phyloP scores from a whole-genome alignment of 2,113 vertebrate species.

The Anas platyrhynchos region DNA sequence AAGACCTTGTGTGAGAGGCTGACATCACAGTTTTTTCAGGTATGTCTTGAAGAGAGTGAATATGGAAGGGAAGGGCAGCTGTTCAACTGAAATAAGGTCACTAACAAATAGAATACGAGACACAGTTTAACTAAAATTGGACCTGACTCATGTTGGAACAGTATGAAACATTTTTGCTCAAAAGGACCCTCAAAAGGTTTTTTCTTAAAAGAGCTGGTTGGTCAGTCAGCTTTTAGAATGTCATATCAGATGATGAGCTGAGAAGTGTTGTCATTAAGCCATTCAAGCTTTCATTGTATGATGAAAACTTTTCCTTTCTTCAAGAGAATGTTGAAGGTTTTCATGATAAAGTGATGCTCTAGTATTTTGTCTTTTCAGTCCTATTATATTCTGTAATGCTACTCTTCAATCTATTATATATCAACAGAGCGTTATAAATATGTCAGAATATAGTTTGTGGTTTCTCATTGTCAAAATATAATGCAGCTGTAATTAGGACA shows the following conservation, averaged over 20 bases:
- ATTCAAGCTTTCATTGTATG: conserved; percentile 21
- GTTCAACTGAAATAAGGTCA: conserved; percentile 64
- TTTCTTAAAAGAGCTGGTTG: background rate
- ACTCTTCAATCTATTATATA: background rate
- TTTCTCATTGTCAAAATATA: conserved; percentile 17
- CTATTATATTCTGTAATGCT: background rate
- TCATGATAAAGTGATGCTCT: background rate
- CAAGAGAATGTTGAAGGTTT: background rate
- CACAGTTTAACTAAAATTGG: conserved; percentile 49
- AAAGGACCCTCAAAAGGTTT: conserved; percentile 17
- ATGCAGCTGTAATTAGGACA: conserved; percentile 4
- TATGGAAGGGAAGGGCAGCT: conserved; percentile 45
- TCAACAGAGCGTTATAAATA: background rate
- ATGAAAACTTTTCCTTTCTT: background rate
- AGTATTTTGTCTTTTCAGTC: conserved; percentile 2
- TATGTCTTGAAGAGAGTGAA: conserved; percentile 36
- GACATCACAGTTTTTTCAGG: conserved; percentile 44
- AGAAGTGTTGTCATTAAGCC: conserved; percentile 15
- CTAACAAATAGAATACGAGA: conserved; percentile 32
- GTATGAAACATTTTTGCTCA: conserved; percentile 34
- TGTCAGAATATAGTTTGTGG: background rate
- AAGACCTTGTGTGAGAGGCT: conserved; percentile 19
- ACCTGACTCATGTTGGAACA: conserved; percentile 60
- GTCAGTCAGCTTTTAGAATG: conserved; percentile 34
- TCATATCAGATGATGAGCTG: background rate